Evolutionary conservation across 37 sponge, comb jelly and placozoan species (phyloP), one percentile per base, ranked within the genome.

Genomic region (Halichondria panicea): DNA sequence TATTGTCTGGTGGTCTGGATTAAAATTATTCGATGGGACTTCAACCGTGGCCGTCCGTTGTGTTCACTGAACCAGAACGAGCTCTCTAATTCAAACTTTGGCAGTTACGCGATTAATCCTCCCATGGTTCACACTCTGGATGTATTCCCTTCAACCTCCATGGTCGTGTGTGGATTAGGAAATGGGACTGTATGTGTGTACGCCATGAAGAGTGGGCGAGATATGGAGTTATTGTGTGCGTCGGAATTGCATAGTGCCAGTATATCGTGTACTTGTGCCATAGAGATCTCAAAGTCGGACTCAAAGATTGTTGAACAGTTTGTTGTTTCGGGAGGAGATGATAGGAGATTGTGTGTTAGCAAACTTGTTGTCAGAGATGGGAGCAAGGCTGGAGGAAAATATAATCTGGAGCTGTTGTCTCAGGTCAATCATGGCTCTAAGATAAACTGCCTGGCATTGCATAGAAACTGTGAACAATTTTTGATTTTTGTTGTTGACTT

Each of bases 291-390:
- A 1, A 1, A 68, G 3, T n/a, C 22, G 28, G 42, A 21, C 11
- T 39, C 19, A 48, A 27, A 21, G 4, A 37, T 0, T 19, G 31
- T 0, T 22, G 64, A 44, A 35, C 37, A 22, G 13, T 63, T 48
- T 55, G 13, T 83, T 35, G 59, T 89, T 31, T 89, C 90, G 1
- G 90, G 80, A 9, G 90, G 90, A 15, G 84, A 89, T 79, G 90
- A 89, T 66, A 60, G 80, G 9, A 83, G 55, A 27, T 55, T 89
- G 4, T 43, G 73, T 48, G 28, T 81, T 2, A 35, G 30, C 43
- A 24, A 43, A 35, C 0, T 87, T 7, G 50, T 22, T 32, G 69
- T 18, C 22, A 37, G 68, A 64, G 30, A 46, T 6, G 19, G n/a
- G n/a, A n/a, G n/a, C n/a, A n/a, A n/a, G n/a, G n/a, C n/a, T n/a